These are phyloP conservation scores for Brevimyrus niger DNA, from an alignment of 2,113 vertebrate genomes.

Conservation along the genomic window DNA sequence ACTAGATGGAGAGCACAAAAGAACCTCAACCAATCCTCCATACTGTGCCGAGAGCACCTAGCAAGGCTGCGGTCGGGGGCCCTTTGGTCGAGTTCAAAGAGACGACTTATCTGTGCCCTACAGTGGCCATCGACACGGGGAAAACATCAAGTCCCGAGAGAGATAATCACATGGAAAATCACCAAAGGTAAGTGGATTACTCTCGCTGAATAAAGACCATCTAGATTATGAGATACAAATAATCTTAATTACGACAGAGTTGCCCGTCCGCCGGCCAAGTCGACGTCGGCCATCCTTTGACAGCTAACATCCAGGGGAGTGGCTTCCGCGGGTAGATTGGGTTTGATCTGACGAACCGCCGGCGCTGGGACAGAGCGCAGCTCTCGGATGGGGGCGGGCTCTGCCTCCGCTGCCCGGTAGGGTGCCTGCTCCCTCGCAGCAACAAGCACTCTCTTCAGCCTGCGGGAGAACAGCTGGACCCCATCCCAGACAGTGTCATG, in stretches of 20 bases:
- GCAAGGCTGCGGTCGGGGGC: neutral
- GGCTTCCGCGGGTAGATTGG: neutral
- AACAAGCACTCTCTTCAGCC: slow-evolving; percentile 8
- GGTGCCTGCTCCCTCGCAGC: neutral
- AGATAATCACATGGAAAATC: slow-evolving; percentile 14
- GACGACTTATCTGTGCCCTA: neutral
- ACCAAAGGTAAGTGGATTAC: neutral
- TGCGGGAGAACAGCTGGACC: neutral
- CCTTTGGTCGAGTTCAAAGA: neutral
- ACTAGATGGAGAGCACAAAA: neutral
- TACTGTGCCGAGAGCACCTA: neutral
- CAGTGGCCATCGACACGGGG: neutral
- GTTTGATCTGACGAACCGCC: neutral
- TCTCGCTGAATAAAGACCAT: neutral
- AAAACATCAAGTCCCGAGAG: neutral
- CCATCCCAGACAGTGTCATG: neutral
- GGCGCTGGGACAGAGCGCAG: neutral
- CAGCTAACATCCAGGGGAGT: neutral
- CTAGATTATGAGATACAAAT: neutral
- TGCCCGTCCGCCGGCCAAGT: neutral
- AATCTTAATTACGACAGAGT: neutral
- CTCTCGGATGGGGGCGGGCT: neutral
- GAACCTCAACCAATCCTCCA: neutral
- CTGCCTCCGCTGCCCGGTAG: neutral
- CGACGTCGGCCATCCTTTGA: neutral